A percentile compares a stretch with the other conserved stretches of the same genome.
Conservation (phyloP, 2,797 vertebrate genomes). For the Leucoraja ocellata region DNA sequence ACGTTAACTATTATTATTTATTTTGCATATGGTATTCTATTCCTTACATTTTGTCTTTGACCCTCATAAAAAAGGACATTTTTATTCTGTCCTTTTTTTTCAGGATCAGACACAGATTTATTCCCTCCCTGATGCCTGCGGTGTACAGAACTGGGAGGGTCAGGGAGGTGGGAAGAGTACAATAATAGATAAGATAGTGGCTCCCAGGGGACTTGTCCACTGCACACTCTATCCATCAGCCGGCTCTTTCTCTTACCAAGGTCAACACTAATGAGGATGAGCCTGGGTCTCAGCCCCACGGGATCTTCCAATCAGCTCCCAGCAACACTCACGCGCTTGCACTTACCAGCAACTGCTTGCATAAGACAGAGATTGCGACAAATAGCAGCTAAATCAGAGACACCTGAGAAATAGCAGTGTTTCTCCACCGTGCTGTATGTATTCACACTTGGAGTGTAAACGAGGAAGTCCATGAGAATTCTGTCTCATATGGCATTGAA, state of each 20-base stretch:
- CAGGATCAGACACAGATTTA: slow-evolving; percentile 87
- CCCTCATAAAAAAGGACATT: slow-evolving; percentile 37
- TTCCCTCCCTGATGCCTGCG: slow-evolving; percentile 62
- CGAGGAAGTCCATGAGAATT: neutral
- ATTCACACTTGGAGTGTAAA: neutral
- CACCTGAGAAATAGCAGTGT: fast-evolving
- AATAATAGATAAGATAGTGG: slow-evolving; percentile 83
- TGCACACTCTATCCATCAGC: slow-evolving; percentile 88
- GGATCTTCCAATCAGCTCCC: slow-evolving; percentile 47
- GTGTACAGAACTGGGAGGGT: slow-evolving; percentile 51
- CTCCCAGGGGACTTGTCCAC: slow-evolving; percentile 81
- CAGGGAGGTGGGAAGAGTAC: slow-evolving; percentile 70
- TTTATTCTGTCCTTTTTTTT: slow-evolving; percentile 44
- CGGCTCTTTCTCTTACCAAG: slow-evolving; percentile 75
- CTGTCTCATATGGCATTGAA: neutral
- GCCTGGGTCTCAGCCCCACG: slow-evolving; percentile 62
- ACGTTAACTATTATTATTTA: neutral
- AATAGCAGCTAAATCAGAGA: neutral
- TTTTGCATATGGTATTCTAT: slow-evolving; percentile 12
- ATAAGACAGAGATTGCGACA: slow-evolving; percentile 40
- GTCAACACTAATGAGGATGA: slow-evolving; percentile 94
- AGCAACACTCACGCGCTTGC: slow-evolving; percentile 42
- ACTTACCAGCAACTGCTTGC: slow-evolving; percentile 41
- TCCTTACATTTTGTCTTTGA: slow-evolving; percentile 33
- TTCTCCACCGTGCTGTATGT: neutral